Percentiles rank a stretch among this genome's conserved stretches.
Evolutionary conservation across 2,888 invertebrate genomes (phyloP).

Genomic region (Meteorus cinctellus): DNA sequence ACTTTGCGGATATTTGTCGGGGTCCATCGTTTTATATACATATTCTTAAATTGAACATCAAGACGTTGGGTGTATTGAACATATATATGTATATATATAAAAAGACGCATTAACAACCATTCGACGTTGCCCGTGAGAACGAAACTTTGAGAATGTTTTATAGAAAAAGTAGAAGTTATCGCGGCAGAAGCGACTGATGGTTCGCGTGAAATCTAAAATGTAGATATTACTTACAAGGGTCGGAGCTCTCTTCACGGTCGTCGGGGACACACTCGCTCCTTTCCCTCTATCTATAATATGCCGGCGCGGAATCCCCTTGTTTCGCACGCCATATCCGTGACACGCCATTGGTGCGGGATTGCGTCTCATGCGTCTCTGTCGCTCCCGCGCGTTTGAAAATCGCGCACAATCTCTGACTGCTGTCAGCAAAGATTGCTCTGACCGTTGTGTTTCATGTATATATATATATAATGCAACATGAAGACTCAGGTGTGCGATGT

Average conservation of each 20-base stretch:
- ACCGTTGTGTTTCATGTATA: constrained; percentile 46
- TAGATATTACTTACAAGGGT: constrained; percentile 58
- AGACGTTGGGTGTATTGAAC: constrained; percentile 22
- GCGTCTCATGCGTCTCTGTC: constrained; percentile 41
- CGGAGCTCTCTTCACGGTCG: constrained; percentile 44
- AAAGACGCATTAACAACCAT: constrained; percentile 4
- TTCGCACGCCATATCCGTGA: constrained; percentile 53
- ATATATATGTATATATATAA: background rate
- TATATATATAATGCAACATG: constrained; percentile 26
- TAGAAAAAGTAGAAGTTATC: constrained; percentile 2
- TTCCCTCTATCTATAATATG: constrained; percentile 6
- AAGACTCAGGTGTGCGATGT: background rate
- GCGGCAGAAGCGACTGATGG: constrained; percentile 25
- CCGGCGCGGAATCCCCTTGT: constrained; percentile 20
- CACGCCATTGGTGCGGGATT: constrained; percentile 54
- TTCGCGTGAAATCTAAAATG: constrained; percentile 63
- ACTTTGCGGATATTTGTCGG: constrained; percentile 1
- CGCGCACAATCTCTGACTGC: constrained; percentile 53
- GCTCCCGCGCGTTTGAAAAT: constrained; percentile 48
- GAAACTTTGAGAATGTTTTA: constrained; percentile 20
- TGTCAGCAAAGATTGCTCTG: constrained; percentile 56
- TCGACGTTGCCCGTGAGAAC: constrained; percentile 22
- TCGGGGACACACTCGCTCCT: constrained; percentile 43
- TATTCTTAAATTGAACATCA: constrained; percentile 22
- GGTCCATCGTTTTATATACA: constrained; percentile 9